Base-by-base conservation (phyloP, 2,113 vertebrate species). In the Semnopithecus entellus region DNA sequence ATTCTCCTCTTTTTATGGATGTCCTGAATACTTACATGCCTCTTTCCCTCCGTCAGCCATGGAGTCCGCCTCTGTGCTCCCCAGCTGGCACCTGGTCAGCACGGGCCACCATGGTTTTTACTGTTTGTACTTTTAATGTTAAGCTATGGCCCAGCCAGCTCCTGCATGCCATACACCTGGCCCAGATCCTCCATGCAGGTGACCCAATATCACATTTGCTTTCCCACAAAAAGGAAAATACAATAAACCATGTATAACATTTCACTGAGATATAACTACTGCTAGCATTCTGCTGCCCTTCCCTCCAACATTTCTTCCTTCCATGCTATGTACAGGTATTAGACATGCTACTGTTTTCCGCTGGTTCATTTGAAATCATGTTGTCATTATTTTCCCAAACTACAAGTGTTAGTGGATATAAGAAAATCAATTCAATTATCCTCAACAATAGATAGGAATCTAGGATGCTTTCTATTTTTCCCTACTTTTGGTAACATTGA, bases 61-160 rank as follows among this genome's bases (percentile, higher is more conserved):
- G 3, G 2, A 8, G 12, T 6, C 20, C 3, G 5, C 11, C 30
- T 27, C 12, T 61, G 45, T 0, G 20, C 5, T 25, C 43, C 20
- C 16, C 20, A 11, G 48, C 5, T 17, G 20, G 17, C 25, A 17
- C 8, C 9, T 40, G 1, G 2, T 45, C 17, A 27, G 2, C 38
- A 20, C 3, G 27, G 0, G 0, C 3, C 10, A 8, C 45, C 52
- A 6, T 25, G 17, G 30, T 43, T 66, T 89, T 50, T 23, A n/a
- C 4, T 12, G 16, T 35, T 32, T 10, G 13, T 6, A 40, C 73
- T 75, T 94, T 61, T 22, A n/a, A 48, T 1, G 5, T 10, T 32
- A 22, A 48, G 16, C 40, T 27, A 3, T 14, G 6, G 43, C 4
- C n/a, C 75, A 38, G 55, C 16, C 27, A 25, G 5, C 13, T 20